Evolutionary conservation across 2,797 vertebrate species (phyloP).

Genomic region (Chiroxiphia lanceolata): DNA sequence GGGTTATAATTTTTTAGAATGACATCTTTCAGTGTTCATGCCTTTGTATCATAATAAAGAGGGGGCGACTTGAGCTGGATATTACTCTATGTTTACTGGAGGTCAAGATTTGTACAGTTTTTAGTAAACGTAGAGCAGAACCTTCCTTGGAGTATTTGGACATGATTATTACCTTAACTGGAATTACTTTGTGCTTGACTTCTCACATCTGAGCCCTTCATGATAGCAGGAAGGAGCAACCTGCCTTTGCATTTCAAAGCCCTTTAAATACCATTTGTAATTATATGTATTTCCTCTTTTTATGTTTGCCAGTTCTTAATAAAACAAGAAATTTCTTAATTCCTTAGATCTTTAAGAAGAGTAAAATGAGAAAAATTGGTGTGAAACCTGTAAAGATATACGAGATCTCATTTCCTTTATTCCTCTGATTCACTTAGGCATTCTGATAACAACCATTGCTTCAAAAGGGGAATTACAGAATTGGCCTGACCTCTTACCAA

Average conservation of each 20-base stretch:
- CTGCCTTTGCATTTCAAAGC: not conserved
- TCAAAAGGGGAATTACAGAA: conserved; percentile 96
- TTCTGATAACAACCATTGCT: conserved; percentile 95
- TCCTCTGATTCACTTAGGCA: conserved; percentile 73
- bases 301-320: not conserved
- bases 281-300: not conserved
- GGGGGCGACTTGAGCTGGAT: not conserved
- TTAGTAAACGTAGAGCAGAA: not conserved
- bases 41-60: not conserved
- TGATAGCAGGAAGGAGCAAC: not conserved
- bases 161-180: not conserved
- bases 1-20: not conserved
- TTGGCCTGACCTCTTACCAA: conserved; percentile 95
- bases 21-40: not conserved
- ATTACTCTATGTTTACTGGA: not conserved
- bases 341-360: not conserved
- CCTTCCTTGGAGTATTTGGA: not conserved
- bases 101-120: not conserved
- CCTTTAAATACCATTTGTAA: not conserved
- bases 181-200: not conserved
- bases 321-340: not conserved
- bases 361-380: not conserved
- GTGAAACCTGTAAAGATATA: not conserved
- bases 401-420: conserved; percentile 8
- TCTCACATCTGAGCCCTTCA: not conserved